Base-by-base conservation (phyloP, 2,797 vertebrate genomes). In the Sarcophilus harrisii region DNA sequence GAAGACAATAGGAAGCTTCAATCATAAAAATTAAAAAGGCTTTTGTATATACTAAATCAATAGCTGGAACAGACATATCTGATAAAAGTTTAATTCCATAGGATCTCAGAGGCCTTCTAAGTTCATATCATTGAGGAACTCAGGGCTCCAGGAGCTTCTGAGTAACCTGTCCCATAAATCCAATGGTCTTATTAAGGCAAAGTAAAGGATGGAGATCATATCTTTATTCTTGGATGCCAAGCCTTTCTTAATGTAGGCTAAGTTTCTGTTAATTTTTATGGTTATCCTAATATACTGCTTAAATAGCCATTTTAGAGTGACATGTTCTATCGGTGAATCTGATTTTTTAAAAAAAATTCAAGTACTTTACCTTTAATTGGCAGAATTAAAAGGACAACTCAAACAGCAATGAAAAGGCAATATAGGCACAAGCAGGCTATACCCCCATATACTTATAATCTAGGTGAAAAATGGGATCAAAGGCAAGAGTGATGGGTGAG, bases 111-210 rank as follows among this genome's bases (percentile, higher is more conserved):
- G n/a, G 66, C 66, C 66, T 21, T 60, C 58, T 94, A 73, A 55
- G 60, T 62, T 62, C 58, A 92, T 58, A 90, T 93, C 90, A 94
- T 0, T 1, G 38, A 91, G 49, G 6, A 95, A 90, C 57, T 87
- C n/a, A 54, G 60, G 52, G 12, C 54, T 24, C 49, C 9, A n/a
- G 89, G 45, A 92, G 16, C 10, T 29, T 73, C 30, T 52, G 24
- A 52, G 58, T 16, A 6, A 38, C 89, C 52, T 57, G 38, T 12
- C 54, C 32, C 14, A 73, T 32, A 8, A 58, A 29, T 38, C 62
- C 32, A 24, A 12, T n/a, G 0, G 10, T 28, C 57, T 45, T 32
- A 66, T 91, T 24, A 92, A 58, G 9, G 57, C 81, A 59, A n/a
- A 93, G 55, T 32, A 27, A 54, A 28, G 62, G 24, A 10, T 14